Evolutionary conservation across 2,888 invertebrate genomes (phyloP).

Genomic region (Campoletis raptor): DNA sequence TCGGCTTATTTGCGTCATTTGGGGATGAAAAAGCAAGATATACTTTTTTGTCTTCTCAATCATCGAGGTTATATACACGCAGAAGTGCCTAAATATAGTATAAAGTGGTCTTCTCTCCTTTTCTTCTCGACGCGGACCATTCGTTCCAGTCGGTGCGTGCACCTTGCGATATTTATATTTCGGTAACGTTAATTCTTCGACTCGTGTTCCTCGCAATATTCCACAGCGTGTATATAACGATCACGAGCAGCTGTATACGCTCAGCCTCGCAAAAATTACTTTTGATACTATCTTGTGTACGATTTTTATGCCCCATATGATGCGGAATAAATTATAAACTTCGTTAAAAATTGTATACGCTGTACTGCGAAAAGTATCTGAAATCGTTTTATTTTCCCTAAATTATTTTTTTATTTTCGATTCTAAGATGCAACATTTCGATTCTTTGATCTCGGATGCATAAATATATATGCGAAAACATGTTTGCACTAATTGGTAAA

Average conservation of each 20-base stretch:
- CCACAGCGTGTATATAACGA: conserved; percentile 49
- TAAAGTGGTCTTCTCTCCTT: conserved; percentile 9
- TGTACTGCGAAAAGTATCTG: background rate
- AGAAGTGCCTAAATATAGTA: conserved; percentile 61
- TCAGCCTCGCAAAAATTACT: conserved; percentile 8
- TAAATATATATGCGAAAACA: background rate
- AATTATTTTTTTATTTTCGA: background rate
- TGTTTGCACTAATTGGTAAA: background rate
- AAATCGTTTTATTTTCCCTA: background rate
- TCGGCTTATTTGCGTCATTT: conserved; percentile 37
- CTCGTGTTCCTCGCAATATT: conserved; percentile 23
- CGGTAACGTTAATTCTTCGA: conserved; percentile 56
- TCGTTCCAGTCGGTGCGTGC: conserved; percentile 63
- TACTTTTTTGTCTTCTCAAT: background rate
- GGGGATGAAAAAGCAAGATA: conserved; percentile 22
- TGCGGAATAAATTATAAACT: background rate
- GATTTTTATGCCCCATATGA: background rate
- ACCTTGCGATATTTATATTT: conserved; percentile 64
- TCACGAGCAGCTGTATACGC: conserved; percentile 54
- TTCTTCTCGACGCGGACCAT: conserved; percentile 59
- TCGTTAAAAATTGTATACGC: background rate
- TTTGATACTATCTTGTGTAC: conserved; percentile 1
- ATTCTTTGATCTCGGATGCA: background rate
- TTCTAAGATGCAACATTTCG: conserved; percentile 4
- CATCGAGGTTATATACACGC: conserved; percentile 34